These are phyloP conservation scores for Atrina japonica DNA, from an alignment of 2,888 invertebrate species.

Conservation along the genomic window DNA sequence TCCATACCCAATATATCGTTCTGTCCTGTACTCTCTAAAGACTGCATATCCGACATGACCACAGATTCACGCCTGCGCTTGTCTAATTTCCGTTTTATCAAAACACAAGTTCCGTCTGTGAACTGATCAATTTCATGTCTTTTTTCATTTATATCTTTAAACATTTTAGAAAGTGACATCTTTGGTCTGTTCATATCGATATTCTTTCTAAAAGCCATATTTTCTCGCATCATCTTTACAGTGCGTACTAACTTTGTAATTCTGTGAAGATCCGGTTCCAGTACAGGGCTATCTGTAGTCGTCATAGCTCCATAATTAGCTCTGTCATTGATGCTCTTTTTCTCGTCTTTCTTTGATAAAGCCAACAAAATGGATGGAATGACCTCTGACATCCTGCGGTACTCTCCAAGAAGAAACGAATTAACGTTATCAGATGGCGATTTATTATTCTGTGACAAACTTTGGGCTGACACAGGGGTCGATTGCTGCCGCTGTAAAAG, in stretches of 20 bases:
- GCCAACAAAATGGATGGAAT: slow-evolving; percentile 63
- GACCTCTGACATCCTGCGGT: slow-evolving; percentile 62
- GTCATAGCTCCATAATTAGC: not conserved
- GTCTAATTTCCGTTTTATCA: slow-evolving; percentile 60
- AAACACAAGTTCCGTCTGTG: slow-evolving; percentile 59
- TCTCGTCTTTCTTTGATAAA: slow-evolving; percentile 53
- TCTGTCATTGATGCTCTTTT: slow-evolving; percentile 24
- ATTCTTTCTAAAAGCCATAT: slow-evolving; percentile 57
- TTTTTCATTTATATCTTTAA: slow-evolving; percentile 54
- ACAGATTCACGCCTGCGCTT: slow-evolving; percentile 54
- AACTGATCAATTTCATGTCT: slow-evolving; percentile 50
- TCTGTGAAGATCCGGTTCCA: slow-evolving; percentile 57
- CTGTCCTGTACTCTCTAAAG: too few species aligned
- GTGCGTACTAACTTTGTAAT: slow-evolving; percentile 56
- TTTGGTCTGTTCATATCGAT: slow-evolving; percentile 51
- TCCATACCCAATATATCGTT: too few species aligned
- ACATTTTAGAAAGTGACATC: slow-evolving; percentile 56
- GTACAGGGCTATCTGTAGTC: slow-evolving; percentile 18
- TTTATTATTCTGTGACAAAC: not conserved
- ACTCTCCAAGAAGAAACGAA: slow-evolving; percentile 63
- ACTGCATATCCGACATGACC: slow-evolving; percentile 33
- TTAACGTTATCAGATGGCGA: slow-evolving; percentile 49
- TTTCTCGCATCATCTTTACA: slow-evolving; percentile 58
- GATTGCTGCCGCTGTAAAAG: slow-evolving; percentile 5
- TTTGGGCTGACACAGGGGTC: not conserved